Evolutionary conservation across 2,888 invertebrate genomes (phyloP).

Genomic region (Philhelius pedissequus): DNA sequence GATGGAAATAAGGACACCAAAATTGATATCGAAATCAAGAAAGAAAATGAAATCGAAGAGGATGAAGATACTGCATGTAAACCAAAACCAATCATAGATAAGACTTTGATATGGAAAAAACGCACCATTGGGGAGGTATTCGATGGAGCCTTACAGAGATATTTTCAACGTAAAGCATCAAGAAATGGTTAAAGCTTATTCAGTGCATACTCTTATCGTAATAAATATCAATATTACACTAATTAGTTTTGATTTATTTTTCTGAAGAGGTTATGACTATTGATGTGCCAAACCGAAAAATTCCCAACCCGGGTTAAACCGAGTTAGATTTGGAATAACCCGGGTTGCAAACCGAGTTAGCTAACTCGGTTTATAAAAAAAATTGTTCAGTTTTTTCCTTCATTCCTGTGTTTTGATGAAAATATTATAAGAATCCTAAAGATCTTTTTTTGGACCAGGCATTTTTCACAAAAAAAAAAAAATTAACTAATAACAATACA

Average conservation of each 20-base stretch:
- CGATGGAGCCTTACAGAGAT: slow-evolving; percentile 87
- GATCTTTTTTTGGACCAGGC: too few species aligned
- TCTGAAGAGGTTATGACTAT: too few species aligned
- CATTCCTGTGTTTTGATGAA: too few species aligned
- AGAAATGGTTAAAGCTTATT: slow-evolving; percentile 74
- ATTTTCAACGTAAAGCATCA: slow-evolving; percentile 86
- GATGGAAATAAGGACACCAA: slow-evolving; percentile 48
- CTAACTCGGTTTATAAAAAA: too few species aligned
- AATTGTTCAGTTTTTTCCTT: too few species aligned
- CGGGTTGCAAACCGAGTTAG: too few species aligned
- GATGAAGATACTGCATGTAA: neutral
- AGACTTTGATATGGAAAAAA: slow-evolving; percentile 89
- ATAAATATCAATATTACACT: neutral
- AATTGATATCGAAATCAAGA: slow-evolving; percentile 67
- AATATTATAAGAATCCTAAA: too few species aligned
- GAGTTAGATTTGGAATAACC: too few species aligned
- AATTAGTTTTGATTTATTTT: neutral
- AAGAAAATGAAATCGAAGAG: slow-evolving; percentile 69
- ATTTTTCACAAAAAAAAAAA: too few species aligned
- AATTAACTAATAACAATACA: too few species aligned
- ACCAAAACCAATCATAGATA: slow-evolving; percentile 81
- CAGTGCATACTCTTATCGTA: neutral
- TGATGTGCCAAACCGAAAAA: too few species aligned
- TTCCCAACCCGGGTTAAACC: too few species aligned
- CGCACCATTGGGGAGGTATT: slow-evolving; percentile 89